Base-by-base conservation (phyloP, 2,888 invertebrate species). In the Drosophila quinaria region DNA sequence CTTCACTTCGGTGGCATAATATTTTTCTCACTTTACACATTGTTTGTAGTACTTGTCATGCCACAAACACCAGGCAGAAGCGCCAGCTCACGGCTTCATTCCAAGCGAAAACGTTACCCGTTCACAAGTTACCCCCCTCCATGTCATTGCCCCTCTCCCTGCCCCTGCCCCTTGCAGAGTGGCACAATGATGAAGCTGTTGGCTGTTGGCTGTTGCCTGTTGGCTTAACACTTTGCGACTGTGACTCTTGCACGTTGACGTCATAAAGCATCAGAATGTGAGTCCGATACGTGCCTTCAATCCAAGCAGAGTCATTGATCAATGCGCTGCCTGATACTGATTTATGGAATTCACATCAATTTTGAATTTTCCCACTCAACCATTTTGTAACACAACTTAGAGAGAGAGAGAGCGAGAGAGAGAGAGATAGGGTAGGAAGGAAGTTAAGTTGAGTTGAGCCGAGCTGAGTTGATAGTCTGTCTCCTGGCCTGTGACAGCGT, bases 261-360 rank as follows among this genome's bases (percentile, higher is more conserved):
- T 81, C 78, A 80, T 72, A 72, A 70, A 70, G 75, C 59, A 62
- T 69, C 66, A 70, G 58, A 66, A 70, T 77, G 69, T 44, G 71
- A 63, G 63, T 67, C 74, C 77, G 74, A 87, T 84, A 83, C 80
- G 87, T 80, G 87, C 72, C 81, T 89, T 89, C 89, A 89, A 87
- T 86, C 84, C 64, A 69, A 70, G 68, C 74, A 60, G 70, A 76
- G 76, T 81, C 85, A 87, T 87, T 87, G 86, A 89, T 87, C 86
- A 87, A 80, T 75, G 70, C 67, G 73, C 61, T 76, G 73, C 72
- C 66, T 62, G 73, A 77, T 80, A 75, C 89, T 89, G 89, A 87
- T 87, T 87, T 87, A 87, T 87, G 86, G 87, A 87, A 85, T 81
- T 71, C 85, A 68, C 81, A 78, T 87, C 82, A 80, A 82, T 88